Percentiles rank a stretch among this genome's conserved stretches.
Evolutionary conservation across 2,888 invertebrate species (phyloP).

Genomic region (Pristionchus fissidentatus): DNA sequence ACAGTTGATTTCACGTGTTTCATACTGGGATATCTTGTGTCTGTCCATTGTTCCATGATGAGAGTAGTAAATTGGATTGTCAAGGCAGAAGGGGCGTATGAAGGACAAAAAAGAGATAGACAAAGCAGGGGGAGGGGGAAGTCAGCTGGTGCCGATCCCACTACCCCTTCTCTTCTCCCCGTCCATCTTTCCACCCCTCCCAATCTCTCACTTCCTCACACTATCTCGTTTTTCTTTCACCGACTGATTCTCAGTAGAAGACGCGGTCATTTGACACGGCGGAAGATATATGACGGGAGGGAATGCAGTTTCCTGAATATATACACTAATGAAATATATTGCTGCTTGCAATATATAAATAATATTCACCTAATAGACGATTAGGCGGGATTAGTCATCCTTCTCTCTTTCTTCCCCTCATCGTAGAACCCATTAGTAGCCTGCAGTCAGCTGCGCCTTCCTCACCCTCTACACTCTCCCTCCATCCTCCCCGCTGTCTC

Average conservation of each 20-base stretch:
- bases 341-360: too few relatives aligned
- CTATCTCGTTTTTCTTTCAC: not conserved
- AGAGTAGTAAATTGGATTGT: conserved; percentile 41
- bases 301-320: too few relatives aligned
- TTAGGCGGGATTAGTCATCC: conserved; percentile 4
- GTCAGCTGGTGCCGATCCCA: conserved; percentile 29
- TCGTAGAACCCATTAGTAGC: conserved; percentile 35
- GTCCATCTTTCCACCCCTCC: not conserved
- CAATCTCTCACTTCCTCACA: not conserved
- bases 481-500: not conserved
- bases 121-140: not conserved
- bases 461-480: conserved; percentile 2
- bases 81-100: conserved; percentile 4
- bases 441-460: conserved; percentile 39
- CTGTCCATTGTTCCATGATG: conserved; percentile 39
- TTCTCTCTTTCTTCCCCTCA: not conserved
- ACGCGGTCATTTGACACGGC: conserved; percentile 36
- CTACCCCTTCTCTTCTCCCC: not conserved
- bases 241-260: not conserved
- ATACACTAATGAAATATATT: too few relatives aligned
- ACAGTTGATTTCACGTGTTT: conserved; percentile 20
- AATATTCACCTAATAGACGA: conserved; percentile 21
- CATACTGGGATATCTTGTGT: not conserved
- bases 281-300: not conserved
- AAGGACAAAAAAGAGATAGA: conserved; percentile 39